Base-by-base conservation (phyloP, 2,113 vertebrate species). In the Conger conger region DNA sequence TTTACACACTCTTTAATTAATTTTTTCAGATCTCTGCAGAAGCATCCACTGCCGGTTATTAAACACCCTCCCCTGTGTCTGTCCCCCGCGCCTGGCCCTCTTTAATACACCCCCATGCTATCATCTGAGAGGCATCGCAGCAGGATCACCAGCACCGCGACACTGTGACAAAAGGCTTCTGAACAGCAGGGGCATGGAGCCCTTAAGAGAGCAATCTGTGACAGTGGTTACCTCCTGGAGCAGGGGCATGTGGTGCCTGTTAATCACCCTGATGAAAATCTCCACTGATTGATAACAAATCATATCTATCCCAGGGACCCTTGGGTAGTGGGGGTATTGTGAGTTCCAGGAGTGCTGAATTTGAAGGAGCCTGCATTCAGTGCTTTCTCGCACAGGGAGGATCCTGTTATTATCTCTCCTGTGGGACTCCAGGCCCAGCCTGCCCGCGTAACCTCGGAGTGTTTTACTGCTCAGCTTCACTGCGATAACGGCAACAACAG, bases 151-250 rank as follows among this genome's bases (percentile, higher is more conserved):
- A 33, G 68, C 63, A 30, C 45, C 54, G 33, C 35, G 68, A 53
- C 68, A 78, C 45, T 78, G 45, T 77, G 82, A 77, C 68, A 77
- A 84, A 84, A 53, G 68, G 76, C 68, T 68, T n/a, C 54, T 73
- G 37, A 40, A 73, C 81, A 73, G 81, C 60, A n/a, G 60, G 60
- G 35, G 60, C 35, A 33, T 42, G 5, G 16, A 73, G 35, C 36
- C 60, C 81, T 82, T 40, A 38, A 40, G 81, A 82, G 81, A 82
- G 81, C 57, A 82, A 40, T 73, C 60, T n/a, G 60, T 73, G 81
- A 73, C 60, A 30, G 54, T 42, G 36, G 35, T 27, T 82, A 53
- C 81, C 81, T 82, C 81, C 81, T 60, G 33, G 81, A 60, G 54
- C 60, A 73, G 54, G 54, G 81, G 42, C 33, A 68, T 23, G 36